Percentiles rank a stretch among this genome's conserved stretches.
phyloP scores from a whole-genome alignment of 2,113 vertebrate genomes.

The Hypomesus transpacificus region DNA sequence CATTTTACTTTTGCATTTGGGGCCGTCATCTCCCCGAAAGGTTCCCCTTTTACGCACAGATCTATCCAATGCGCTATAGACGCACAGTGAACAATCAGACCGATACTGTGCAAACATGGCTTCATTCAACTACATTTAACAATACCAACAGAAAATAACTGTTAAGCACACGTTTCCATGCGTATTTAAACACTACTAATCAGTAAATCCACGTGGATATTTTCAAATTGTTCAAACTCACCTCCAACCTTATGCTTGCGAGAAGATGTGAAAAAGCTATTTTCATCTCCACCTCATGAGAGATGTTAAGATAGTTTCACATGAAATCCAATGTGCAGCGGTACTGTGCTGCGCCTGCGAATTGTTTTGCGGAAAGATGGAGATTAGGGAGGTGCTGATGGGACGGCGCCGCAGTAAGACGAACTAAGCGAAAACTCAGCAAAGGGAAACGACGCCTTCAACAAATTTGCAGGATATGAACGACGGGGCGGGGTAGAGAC shows the following conservation, averaged over 20 bases:
- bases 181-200: no score
- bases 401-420: constrained; percentile 28
- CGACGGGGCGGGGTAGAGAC: neutral
- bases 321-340: neutral
- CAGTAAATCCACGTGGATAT: no score
- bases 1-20: no score
- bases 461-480: neutral
- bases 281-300: neutral
- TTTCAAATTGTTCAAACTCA: no score
- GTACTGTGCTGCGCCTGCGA: neutral
- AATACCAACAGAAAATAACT: no score
- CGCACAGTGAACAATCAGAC: neutral
- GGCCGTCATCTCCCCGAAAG: no score
- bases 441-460: constrained; percentile 1
- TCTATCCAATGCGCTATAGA: neutral
- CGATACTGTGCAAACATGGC: no score
- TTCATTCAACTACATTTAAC: no score
- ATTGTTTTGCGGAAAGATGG: constrained; percentile 1
- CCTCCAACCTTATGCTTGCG: no score
- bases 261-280: no score
- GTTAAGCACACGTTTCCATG: no score
- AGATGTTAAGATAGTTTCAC: neutral
- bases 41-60: neutral
- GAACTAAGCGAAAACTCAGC: constrained; percentile 18
- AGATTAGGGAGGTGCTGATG: constrained; percentile 14